Percentiles rank a stretch among this genome's conserved stretches.
phyloP scores from a whole-genome alignment of 2,888 invertebrate species.

The Pandemis heparana region DNA sequence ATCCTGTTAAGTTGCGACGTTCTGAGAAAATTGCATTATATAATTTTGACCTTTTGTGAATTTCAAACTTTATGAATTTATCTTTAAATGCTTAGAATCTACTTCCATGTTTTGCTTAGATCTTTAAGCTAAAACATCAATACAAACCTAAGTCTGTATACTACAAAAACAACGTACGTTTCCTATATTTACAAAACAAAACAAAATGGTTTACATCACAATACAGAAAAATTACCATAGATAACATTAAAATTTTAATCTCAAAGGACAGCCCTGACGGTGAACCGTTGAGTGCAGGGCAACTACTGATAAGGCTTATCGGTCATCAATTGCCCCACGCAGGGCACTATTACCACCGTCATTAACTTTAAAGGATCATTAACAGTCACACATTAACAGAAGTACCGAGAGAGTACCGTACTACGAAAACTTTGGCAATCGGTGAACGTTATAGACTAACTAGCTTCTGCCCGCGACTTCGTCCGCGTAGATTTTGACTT shows the following conservation, averaged over 20 bases:
- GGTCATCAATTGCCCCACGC: constrained; percentile 3
- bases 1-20: too few relatives aligned
- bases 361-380: constrained; percentile 15
- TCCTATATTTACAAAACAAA: neutral
- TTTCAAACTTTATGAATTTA: too few relatives aligned
- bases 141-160: too few relatives aligned
- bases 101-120: too few relatives aligned
- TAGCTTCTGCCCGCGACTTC: too few relatives aligned
- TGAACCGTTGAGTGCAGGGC: neutral
- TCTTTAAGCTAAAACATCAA: too few relatives aligned
- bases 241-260: neutral
- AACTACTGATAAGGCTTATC: neutral
- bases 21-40: too few relatives aligned
- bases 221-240: constrained; percentile 1
- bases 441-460: too few relatives aligned
- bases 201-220: neutral
- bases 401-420: neutral
- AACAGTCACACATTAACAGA: neutral
- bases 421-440: too few relatives aligned
- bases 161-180: neutral
- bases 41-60: too few relatives aligned
- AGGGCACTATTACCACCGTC: constrained; percentile 21
- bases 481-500: too few relatives aligned
- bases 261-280: neutral
- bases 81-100: too few relatives aligned